A percentile compares a stretch with the other conserved stretches of the same genome.
Evolutionary conservation across 2,113 vertebrate species (phyloP).

Genomic region (Mixornis gularis): DNA sequence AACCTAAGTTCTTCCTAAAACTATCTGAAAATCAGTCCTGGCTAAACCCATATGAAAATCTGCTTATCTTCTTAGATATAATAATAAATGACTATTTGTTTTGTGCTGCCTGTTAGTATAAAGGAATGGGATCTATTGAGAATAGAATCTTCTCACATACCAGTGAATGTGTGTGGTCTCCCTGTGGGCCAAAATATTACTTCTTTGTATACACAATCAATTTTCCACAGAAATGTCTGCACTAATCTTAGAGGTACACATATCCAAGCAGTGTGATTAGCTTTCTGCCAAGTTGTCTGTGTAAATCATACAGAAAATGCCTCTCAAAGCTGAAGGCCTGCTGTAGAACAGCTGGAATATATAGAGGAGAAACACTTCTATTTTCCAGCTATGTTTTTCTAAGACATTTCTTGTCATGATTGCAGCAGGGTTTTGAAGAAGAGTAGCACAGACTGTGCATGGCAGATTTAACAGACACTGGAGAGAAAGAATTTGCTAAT

Average conservation of each 20-base stretch:
- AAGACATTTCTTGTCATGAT: background rate
- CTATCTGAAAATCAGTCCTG: background rate
- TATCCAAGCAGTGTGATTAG: background rate
- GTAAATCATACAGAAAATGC: background rate
- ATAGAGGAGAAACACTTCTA: background rate
- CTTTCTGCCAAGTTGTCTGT: conserved; percentile 7
- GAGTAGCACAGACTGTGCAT: background rate
- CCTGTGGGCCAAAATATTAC: background rate
- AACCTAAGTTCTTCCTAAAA: background rate
- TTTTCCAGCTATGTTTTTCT: background rate
- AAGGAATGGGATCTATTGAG: background rate
- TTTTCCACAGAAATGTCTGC: background rate
- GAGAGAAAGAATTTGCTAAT: background rate
- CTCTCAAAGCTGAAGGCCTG: background rate
- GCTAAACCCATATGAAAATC: background rate
- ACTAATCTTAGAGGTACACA: background rate
- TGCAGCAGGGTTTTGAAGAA: background rate
- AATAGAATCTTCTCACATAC: background rate
- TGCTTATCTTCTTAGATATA: background rate
- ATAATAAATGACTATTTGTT: background rate
- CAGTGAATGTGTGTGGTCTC: background rate
- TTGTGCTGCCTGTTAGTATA: background rate
- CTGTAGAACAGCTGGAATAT: background rate
- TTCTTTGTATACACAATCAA: background rate
- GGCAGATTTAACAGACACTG: background rate